A percentile compares a stretch with the other conserved stretches of the same genome.
Conservation (phyloP, 1,140 invertebrate species). For the Potamilus streckersoni region DNA sequence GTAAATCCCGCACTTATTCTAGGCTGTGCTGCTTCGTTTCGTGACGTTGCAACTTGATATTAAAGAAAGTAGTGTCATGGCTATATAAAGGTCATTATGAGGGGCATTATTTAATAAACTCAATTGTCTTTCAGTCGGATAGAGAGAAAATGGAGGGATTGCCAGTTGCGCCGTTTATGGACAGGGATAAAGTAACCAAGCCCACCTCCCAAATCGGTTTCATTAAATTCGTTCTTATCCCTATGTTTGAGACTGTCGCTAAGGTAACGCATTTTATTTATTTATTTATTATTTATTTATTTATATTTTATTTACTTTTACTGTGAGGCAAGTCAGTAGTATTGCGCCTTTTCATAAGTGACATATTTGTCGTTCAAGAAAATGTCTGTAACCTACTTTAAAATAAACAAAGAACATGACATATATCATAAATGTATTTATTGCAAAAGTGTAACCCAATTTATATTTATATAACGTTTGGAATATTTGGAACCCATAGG, state of each 20-base stretch:
- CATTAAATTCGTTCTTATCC: constrained; percentile 85
- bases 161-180: constrained; percentile 90
- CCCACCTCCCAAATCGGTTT: constrained; percentile 87
- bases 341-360: not conserved
- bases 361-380: not conserved
- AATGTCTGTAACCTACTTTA: not conserved
- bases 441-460: too few relatives aligned
- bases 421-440: too few relatives aligned
- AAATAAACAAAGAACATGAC: not conserved
- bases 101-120: not conserved
- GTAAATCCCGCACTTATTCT: too few relatives aligned
- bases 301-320: not conserved
- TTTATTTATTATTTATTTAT: not conserved
- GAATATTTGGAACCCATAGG: too few relatives aligned
- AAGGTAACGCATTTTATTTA: constrained; percentile 24
- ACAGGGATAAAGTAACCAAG: constrained; percentile 89
- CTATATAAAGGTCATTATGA: not conserved
- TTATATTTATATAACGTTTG: too few relatives aligned
- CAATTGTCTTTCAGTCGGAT: constrained; percentile 76
- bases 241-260: constrained; percentile 66
- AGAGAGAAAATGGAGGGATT: constrained; percentile 86
- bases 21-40: too few relatives aligned
- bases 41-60: too few relatives aligned
- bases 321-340: too few relatives aligned
- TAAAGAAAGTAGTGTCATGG: too few relatives aligned